Evolutionary conservation across 2,113 vertebrate genomes (phyloP), one percentile per base, ranked within the genome.

Genomic region (Galeopterus variegatus): DNA sequence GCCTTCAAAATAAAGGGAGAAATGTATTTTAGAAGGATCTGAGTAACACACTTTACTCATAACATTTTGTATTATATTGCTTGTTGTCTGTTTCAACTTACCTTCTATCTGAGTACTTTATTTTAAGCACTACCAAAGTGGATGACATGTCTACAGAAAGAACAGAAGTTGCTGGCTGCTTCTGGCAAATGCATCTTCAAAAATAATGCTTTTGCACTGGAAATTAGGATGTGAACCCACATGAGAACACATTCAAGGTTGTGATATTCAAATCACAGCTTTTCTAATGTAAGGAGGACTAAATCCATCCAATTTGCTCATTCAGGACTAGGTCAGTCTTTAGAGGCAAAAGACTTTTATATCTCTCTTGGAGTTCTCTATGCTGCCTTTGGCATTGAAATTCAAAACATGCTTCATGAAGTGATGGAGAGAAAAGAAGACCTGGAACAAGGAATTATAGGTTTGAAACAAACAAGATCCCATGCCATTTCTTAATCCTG

Each of bases 11-110:
- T 99, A 99, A 99, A 99, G 99, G 98, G 87, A 99, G 99, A 98
- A 99, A 99, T 99, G 99, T 99, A 98, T 99, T 99, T 99, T 99
- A 99, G 99, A 97, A 98, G 99, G 98, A 99, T 99, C 99, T 99
- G 99, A 99, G 99, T 99, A 99, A 99, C 98, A 98, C 99, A 98
- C 99, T 99, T 99, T 99, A 99, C 99, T 99, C 97, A 7, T 99
- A 99, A 99, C 99, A 99, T 99, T 99, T 98, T 99, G 99, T 99
- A 99, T 98, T 98, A 98, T 98, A 97, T 99, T 98, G 99, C 99
- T 99, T 99, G 99, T 99, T 99, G 99, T 99, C 99, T 99, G 98
- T 99, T 99, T 98, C 99, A 99, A 99, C 99, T 98, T 98, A 98
- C 98, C 98, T 99, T 98, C 98, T 99, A 98, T 99, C 98, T 98